Conservation (phyloP, 2,113 vertebrate genomes). For the Azemiops feae region DNA sequence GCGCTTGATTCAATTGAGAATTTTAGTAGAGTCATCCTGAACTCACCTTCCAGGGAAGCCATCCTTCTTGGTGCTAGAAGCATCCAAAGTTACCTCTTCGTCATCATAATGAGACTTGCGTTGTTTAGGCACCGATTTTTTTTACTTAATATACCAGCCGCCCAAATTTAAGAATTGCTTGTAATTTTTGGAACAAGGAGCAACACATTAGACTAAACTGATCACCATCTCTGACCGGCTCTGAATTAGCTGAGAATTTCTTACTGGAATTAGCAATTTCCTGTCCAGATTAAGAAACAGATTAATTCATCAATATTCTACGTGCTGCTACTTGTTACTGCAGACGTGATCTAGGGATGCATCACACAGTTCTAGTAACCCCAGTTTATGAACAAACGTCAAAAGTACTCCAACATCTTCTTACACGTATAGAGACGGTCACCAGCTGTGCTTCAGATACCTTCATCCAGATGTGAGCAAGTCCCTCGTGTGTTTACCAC, state of each 20-base stretch:
- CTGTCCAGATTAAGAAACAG: not conserved
- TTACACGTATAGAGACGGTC: not conserved
- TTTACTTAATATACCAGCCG: not conserved
- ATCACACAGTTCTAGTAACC: too few species aligned
- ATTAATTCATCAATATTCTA: not conserved
- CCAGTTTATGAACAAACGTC: not conserved
- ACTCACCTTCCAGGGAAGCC: not conserved
- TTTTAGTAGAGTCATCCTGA: not conserved
- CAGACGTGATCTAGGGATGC: not conserved
- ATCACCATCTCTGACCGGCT: not conserved
- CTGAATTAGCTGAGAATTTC: not conserved
- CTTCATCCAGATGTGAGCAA: not conserved
- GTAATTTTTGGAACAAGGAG: not conserved
- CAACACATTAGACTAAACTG: not conserved
- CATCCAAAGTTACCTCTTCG: not conserved
- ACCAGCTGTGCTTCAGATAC: not conserved
- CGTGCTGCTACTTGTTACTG: not conserved
- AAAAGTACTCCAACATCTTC: not conserved
- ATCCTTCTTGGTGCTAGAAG: not conserved
- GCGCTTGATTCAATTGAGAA: not conserved
- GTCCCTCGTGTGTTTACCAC: rapidly evolving
- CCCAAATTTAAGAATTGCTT: not conserved
- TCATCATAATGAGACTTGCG: not conserved
- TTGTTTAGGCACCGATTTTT: not conserved
- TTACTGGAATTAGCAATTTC: not conserved